Conservation (phyloP, 2,888 invertebrate species). For the Philonicus albiceps region DNA sequence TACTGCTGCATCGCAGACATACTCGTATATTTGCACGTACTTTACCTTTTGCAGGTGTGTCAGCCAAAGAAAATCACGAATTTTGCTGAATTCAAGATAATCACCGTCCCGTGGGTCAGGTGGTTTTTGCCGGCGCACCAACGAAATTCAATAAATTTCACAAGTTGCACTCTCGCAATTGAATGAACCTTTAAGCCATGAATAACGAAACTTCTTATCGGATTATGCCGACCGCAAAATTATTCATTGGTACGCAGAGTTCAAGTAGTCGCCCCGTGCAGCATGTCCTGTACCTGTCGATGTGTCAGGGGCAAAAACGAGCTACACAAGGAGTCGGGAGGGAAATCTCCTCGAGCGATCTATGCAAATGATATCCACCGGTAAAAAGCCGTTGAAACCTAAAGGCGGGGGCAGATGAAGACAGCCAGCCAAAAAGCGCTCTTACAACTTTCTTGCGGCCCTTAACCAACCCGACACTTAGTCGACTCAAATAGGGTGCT, state of each 20-base stretch:
- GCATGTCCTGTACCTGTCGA: conserved; percentile 39
- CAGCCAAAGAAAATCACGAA: neutral
- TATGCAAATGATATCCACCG: conserved; percentile 34
- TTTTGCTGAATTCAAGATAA: conserved; percentile 1
- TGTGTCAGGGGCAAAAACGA: conserved; percentile 3
- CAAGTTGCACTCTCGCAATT: conserved; percentile 15
- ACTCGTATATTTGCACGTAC: neutral
- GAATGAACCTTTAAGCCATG: conserved; percentile 37
- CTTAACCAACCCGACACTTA: conserved; percentile 35
- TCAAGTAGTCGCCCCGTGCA: conserved; percentile 12
- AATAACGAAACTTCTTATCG: conserved; percentile 40
- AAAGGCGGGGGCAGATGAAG: neutral
- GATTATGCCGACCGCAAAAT: conserved; percentile 37
- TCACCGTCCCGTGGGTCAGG: neutral
- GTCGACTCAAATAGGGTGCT: neutral
- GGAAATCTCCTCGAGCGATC: conserved; percentile 32
- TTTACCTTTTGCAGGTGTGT: neutral
- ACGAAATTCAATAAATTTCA: conserved; percentile 29
- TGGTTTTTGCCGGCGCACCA: neutral
- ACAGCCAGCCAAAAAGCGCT: conserved; percentile 12
- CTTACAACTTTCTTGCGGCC: conserved; percentile 16
- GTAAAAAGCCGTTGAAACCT: conserved; percentile 35
- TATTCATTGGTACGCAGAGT: conserved; percentile 36
- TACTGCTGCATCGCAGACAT: neutral
- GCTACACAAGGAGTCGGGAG: neutral